Evolutionary conservation across 2,888 invertebrate species (phyloP), one percentile per base, ranked within the genome.

Genomic region (Spatulosminthurus flaviceps): DNA sequence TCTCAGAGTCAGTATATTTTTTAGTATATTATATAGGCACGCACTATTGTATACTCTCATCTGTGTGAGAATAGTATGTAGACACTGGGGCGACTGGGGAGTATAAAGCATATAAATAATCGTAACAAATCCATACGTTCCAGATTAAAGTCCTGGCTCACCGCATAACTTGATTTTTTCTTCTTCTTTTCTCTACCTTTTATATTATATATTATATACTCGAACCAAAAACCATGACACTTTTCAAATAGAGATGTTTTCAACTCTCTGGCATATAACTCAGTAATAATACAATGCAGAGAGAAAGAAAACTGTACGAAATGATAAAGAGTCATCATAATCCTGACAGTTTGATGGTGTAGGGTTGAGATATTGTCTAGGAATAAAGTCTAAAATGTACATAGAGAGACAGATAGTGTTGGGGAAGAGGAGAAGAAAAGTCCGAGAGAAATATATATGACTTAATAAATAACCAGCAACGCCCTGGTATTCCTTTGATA

Each of bases 61-160:
- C n/a, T n/a, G n/a, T n/a, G n/a, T n/a, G n/a, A n/a, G n/a, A n/a
- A n/a, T n/a, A n/a, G n/a, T n/a, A n/a, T n/a, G n/a, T n/a, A n/a
- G n/a, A n/a, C n/a, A n/a, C n/a, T n/a, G n/a, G n/a, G n/a, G n/a
- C n/a, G n/a, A n/a, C n/a, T n/a, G n/a, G n/a, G n/a, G n/a, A n/a
- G n/a, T n/a, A n/a, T n/a, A n/a, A n/a, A 51, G 51, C 1, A 51
- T n/a, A 51, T 51, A 51, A 51, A 51, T 51, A 51, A 51, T 51
- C 51, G 51, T 51, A 51, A 16, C 51, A 51, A 51, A 51, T 51
- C 51, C 51, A 51, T 51, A 51, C 51, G 51, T 51, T 51, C 51
- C 51, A 51, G 51, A 51, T 51, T 51, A 51, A n/a, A 51, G 51
- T 51, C 51, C 5, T 51, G 51, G 51, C 51, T 51, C 16, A n/a